phyloP scores from a whole-genome alignment of 2,113 vertebrate species.

The Sylvilagus bachmani region DNA sequence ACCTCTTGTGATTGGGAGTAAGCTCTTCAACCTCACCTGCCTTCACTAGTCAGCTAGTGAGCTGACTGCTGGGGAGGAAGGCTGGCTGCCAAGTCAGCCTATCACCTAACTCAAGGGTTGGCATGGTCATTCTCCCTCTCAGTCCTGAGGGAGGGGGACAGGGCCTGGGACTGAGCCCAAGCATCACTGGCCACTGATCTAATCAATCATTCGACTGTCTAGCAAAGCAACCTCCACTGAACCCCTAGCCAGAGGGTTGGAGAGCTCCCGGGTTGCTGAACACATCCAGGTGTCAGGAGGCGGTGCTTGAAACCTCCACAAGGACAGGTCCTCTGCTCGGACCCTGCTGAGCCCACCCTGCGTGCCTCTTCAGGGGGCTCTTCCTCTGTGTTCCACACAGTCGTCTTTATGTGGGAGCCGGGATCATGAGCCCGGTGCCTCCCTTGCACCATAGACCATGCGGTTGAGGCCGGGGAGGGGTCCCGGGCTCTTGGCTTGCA shows the following conservation, averaged over 20 bases:
- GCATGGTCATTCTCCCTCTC: background rate
- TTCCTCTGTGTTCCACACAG: background rate
- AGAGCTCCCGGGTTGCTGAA: background rate
- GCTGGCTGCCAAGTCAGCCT: background rate
- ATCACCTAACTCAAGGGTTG: background rate
- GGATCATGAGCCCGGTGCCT: background rate
- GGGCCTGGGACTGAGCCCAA: background rate
- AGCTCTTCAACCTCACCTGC: background rate
- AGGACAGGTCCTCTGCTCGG: background rate
- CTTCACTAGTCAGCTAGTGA: no score
- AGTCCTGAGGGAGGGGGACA: background rate
- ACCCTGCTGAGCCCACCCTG: background rate
- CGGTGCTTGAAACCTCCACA: background rate
- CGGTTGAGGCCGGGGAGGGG: no score
- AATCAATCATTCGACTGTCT: background rate
- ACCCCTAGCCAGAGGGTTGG: no score
- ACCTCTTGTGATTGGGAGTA: background rate
- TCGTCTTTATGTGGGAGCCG: background rate
- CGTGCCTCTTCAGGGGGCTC: background rate
- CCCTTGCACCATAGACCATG: background rate
- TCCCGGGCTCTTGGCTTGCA: background rate
- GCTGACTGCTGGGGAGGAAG: background rate
- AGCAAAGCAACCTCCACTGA: background rate
- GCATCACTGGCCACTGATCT: background rate
- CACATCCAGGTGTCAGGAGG: no score